Evolutionary conservation across 2,888 invertebrate genomes (phyloP).

Genomic region (Serripes groenlandicus): DNA sequence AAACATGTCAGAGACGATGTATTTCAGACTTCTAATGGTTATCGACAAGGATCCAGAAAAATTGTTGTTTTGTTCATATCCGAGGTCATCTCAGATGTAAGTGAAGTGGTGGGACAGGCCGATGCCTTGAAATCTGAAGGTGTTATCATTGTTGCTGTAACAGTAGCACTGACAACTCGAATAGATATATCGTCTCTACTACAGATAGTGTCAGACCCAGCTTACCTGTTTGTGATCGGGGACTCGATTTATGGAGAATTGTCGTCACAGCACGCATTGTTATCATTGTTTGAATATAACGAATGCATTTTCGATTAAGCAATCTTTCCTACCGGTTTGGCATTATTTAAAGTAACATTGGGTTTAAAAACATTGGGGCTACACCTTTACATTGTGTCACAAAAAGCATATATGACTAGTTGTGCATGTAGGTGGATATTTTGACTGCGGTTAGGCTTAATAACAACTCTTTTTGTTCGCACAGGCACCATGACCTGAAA

Average conservation of each 20-base stretch:
- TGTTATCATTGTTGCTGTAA: too few relatives aligned
- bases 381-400: too few relatives aligned
- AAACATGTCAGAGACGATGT: background rate
- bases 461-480: too few relatives aligned
- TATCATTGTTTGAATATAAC: background rate
- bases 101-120: background rate
- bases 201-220: background rate
- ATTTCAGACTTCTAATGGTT: background rate
- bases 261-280: background rate
- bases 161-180: too few relatives aligned
- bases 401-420: too few relatives aligned
- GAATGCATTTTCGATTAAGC: background rate
- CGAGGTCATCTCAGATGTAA: background rate
- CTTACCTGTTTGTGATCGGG: background rate
- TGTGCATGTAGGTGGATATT: too few relatives aligned
- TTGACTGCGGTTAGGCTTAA: too few relatives aligned
- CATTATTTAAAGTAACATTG: too few relatives aligned
- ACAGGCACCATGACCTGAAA: too few relatives aligned
- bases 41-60: slow-evolving; percentile 1
- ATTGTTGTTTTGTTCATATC: background rate
- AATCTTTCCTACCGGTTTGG: too few relatives aligned
- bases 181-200: background rate
- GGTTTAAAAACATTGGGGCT: too few relatives aligned
- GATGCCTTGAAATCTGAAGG: background rate
- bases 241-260: background rate